A percentile compares a stretch with the other conserved stretches of the same genome.
phyloP scores from a whole-genome alignment of 2,888 invertebrate species.

The Plebejus argus region DNA sequence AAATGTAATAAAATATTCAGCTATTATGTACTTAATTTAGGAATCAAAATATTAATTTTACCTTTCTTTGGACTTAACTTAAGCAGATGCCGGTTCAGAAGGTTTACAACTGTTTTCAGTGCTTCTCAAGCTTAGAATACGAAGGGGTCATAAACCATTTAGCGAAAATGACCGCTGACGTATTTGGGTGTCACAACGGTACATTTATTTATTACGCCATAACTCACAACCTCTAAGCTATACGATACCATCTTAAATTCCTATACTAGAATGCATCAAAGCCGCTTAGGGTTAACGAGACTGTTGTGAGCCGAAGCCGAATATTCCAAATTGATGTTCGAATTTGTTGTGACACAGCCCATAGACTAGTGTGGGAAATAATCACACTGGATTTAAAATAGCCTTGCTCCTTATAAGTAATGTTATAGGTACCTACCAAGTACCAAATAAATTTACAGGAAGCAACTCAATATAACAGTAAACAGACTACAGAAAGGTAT shows the following conservation, averaged over 20 bases:
- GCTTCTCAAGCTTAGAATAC: neutral
- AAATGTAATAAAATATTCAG: neutral
- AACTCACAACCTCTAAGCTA: constrained; percentile 68
- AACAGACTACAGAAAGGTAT: too few species aligned
- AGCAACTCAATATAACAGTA: too few species aligned
- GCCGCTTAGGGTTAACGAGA: constrained; percentile 68
- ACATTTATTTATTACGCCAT: constrained; percentile 74
- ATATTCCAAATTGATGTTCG: constrained; percentile 67
- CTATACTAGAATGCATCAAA: constrained; percentile 60
- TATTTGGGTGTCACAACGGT: constrained; percentile 73
- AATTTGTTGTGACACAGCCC: constrained; percentile 45
- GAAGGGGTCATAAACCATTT: constrained; percentile 40
- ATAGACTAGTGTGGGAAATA: neutral
- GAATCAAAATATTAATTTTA: neutral
- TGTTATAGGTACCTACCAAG: too few species aligned
- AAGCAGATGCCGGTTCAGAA: neutral
- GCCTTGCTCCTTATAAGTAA: too few species aligned
- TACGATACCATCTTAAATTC: constrained; percentile 74
- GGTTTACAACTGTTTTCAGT: neutral
- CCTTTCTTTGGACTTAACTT: neutral
- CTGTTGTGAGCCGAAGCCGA: constrained; percentile 61
- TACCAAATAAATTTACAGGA: too few species aligned
- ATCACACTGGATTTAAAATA: neutral
- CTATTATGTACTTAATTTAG: neutral
- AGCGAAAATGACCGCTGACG: constrained; percentile 61